These are phyloP conservation scores for Ypsolopha scabrella DNA, from an alignment of 2,888 invertebrate genomes.

Conservation along the genomic window DNA sequence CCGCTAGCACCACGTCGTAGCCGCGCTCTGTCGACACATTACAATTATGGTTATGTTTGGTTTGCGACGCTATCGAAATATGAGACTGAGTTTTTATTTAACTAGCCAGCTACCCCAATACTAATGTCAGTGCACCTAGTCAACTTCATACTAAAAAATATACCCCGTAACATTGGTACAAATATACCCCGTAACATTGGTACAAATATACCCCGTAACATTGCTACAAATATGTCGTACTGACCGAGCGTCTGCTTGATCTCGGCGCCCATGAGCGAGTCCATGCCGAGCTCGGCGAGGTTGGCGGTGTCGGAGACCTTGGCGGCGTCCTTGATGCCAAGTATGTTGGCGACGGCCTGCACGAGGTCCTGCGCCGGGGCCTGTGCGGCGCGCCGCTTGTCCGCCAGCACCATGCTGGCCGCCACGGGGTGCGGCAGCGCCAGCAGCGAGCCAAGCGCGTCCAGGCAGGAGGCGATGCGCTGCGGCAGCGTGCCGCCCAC, in stretches of 20 bases:
- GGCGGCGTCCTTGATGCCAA: slow-evolving; percentile 89
- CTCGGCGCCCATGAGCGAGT: slow-evolving; percentile 97
- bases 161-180: no score
- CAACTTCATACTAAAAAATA: no score
- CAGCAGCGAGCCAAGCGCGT: slow-evolving; percentile 89
- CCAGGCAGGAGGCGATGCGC: slow-evolving; percentile 92
- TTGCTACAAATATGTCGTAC: no score
- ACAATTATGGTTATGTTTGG: no score
- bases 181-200: no score
- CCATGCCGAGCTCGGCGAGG: slow-evolving; percentile 94
- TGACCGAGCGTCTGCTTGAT: slow-evolving; percentile 84
- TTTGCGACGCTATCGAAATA: no score
- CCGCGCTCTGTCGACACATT: slow-evolving; percentile 73
- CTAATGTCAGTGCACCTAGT: no score
- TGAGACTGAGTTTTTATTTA: no score
- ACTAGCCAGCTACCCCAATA: no score
- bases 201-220: no score
- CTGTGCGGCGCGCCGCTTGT: slow-evolving; percentile 76
- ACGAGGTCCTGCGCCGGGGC: slow-evolving; percentile 71
- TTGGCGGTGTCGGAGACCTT: slow-evolving; percentile 80
- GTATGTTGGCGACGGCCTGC: slow-evolving; percentile 87
- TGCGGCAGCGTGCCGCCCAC: slow-evolving; percentile 97
- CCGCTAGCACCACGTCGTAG: slow-evolving; percentile 87
- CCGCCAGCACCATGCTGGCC: slow-evolving; percentile 88
- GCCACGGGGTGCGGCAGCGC: slow-evolving; percentile 88